Conservation (phyloP, 1,140 invertebrate species). For the Hylaeus volcanicus region DNA sequence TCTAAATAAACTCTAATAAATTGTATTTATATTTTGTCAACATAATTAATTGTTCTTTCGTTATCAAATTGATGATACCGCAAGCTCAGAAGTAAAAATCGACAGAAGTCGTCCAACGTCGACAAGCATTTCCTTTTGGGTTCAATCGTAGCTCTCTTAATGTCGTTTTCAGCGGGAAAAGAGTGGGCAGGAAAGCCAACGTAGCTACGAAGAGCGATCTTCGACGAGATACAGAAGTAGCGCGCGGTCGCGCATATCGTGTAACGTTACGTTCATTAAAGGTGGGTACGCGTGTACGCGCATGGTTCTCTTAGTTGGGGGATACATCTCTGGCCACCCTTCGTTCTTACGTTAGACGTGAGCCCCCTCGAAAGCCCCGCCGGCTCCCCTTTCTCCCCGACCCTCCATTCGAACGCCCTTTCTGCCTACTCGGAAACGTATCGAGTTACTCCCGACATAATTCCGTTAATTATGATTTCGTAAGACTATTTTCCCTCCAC, state of each 20-base stretch:
- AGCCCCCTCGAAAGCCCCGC: slow-evolving; percentile 60
- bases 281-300: slow-evolving; percentile 37
- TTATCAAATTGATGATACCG: too few relatives aligned
- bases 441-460: slow-evolving; percentile 74
- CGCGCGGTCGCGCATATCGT: slow-evolving; percentile 55
- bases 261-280: slow-evolving; percentile 69
- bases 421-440: slow-evolving; percentile 64
- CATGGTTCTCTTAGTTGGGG: slow-evolving; percentile 39
- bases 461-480: slow-evolving; percentile 80
- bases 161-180: too few relatives aligned
- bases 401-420: slow-evolving; percentile 26
- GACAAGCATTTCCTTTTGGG: too few relatives aligned
- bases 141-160: too few relatives aligned
- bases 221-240: slow-evolving; percentile 41
- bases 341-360: slow-evolving; percentile 72
- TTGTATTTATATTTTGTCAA: too few relatives aligned
- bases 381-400: slow-evolving; percentile 15
- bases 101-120: too few relatives aligned
- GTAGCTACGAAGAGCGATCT: slow-evolving; percentile 44
- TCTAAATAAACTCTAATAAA: too few relatives aligned
- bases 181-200: not conserved
- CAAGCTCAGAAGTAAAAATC: too few relatives aligned
- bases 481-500: slow-evolving; percentile 71
- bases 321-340: slow-evolving; percentile 67
- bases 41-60: too few relatives aligned